phyloP scores from a whole-genome alignment of 2,888 invertebrate species.

The Hypomecis punctinalis region DNA sequence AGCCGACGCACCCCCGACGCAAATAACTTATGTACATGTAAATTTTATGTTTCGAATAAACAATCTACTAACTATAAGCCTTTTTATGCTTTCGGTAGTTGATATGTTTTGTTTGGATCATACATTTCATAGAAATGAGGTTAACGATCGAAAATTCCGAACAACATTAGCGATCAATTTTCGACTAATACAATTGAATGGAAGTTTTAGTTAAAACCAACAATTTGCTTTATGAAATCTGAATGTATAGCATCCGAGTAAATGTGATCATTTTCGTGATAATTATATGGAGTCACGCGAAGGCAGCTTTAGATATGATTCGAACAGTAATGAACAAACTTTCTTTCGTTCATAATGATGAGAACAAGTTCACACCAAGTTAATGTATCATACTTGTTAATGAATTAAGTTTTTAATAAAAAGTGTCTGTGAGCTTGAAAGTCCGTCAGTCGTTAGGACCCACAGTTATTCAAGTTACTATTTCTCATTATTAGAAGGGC shows the following conservation, averaged over 20 bases:
- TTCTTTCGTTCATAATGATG: slow-evolving; percentile 49
- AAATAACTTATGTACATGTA: slow-evolving; percentile 79
- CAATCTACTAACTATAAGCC: slow-evolving; percentile 41
- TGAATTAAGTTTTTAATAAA: too few relatives aligned
- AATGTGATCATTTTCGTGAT: slow-evolving; percentile 71
- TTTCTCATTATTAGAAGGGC: too few relatives aligned
- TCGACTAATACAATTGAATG: slow-evolving; percentile 74
- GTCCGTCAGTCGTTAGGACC: too few relatives aligned
- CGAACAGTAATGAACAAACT: slow-evolving; percentile 48
- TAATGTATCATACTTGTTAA: too few relatives aligned
- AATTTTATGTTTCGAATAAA: slow-evolving; percentile 76
- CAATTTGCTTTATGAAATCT: slow-evolving; percentile 81
- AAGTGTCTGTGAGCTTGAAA: too few relatives aligned
- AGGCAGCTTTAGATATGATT: slow-evolving; percentile 61
- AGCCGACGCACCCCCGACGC: slow-evolving; percentile 77
- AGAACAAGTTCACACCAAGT: neutral
- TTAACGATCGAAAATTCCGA: slow-evolving; percentile 72
- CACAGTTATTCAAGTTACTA: too few relatives aligned
- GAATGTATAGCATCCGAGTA: slow-evolving; percentile 69
- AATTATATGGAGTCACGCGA: slow-evolving; percentile 81
- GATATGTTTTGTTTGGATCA: slow-evolving; percentile 25
- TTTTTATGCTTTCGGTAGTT: slow-evolving; percentile 24
- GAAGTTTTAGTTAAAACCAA: slow-evolving; percentile 78
- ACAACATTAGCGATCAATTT: slow-evolving; percentile 81
- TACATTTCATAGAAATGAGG: slow-evolving; percentile 51